Conservation (phyloP, 2,797 vertebrate species). For the Ficedula albicollis region DNA sequence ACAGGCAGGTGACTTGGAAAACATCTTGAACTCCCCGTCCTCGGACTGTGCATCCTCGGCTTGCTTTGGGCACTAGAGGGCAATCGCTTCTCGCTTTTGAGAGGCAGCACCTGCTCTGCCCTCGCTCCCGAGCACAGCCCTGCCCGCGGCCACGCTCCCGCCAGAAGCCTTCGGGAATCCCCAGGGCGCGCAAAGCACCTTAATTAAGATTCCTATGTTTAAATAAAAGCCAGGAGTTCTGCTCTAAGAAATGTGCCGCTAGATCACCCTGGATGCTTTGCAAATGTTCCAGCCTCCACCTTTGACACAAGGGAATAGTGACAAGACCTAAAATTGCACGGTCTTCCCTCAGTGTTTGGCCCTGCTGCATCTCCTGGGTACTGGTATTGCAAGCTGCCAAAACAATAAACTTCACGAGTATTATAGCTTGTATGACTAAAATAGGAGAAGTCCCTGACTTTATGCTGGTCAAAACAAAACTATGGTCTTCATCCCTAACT, state of each 20-base stretch:
- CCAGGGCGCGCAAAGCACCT: not conserved
- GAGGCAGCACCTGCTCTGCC: not conserved
- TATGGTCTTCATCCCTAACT: not conserved
- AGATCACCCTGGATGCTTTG: not conserved
- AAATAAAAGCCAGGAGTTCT: not conserved
- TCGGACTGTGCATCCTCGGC: not conserved
- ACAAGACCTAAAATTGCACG: not conserved
- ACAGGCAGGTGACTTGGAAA: not conserved
- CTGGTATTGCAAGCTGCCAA: not conserved
- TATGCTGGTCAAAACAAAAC: not conserved
- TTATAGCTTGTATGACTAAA: not conserved
- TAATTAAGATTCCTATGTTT: not conserved
- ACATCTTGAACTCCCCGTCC: accelerated
- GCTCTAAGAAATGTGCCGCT: not conserved
- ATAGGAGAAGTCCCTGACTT: not conserved
- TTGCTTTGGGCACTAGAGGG: constrained; percentile 71
- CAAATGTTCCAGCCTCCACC: not conserved
- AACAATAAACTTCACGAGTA: not conserved
- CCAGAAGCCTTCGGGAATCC: not conserved
- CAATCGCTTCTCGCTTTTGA: constrained; percentile 64
- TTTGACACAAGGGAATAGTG: not conserved
- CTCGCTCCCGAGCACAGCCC: not conserved
- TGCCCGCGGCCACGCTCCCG: not conserved
- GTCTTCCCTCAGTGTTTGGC: not conserved
- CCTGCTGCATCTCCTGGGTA: not conserved